A percentile compares a stretch with the other conserved stretches of the same genome.
Evolutionary conservation across 1,140 invertebrate genomes (phyloP).

Genomic region (Paralvinella palmiformis): DNA sequence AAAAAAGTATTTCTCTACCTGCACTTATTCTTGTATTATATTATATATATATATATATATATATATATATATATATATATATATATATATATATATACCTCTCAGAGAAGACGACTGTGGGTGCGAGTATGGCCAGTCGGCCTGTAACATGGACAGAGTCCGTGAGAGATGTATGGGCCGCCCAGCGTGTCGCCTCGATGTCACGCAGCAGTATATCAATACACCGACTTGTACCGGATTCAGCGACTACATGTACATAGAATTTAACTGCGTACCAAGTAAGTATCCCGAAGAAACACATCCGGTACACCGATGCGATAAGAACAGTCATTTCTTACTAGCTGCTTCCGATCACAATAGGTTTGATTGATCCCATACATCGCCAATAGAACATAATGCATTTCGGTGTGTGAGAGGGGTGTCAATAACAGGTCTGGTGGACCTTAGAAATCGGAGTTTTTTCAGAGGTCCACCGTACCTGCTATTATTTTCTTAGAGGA

Average conservation of each 20-base stretch:
- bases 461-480: background rate
- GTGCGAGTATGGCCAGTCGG: background rate
- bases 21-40: too few species aligned
- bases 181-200: conserved; percentile 1
- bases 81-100: too few species aligned
- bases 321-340: too few species aligned
- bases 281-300: too few species aligned
- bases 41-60: too few species aligned
- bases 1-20: too few species aligned
- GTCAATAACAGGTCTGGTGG: background rate
- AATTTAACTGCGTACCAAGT: conserved; percentile 5
- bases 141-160: background rate
- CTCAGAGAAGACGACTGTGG: conserved; percentile 6
- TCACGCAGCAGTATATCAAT: conserved; percentile 12
- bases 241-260: conserved; percentile 9
- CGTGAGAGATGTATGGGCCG: background rate
- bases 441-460: background rate
- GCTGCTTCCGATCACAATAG: too few species aligned
- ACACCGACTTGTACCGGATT: background rate
- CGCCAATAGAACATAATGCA: background rate
- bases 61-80: too few species aligned
- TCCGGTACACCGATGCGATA: too few species aligned
- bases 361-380: background rate
- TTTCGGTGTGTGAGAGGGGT: background rate
- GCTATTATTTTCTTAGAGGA: too few species aligned